Base-by-base conservation (phyloP, 2,113 vertebrate genomes). In the Misgurnus mizolepis region DNA sequence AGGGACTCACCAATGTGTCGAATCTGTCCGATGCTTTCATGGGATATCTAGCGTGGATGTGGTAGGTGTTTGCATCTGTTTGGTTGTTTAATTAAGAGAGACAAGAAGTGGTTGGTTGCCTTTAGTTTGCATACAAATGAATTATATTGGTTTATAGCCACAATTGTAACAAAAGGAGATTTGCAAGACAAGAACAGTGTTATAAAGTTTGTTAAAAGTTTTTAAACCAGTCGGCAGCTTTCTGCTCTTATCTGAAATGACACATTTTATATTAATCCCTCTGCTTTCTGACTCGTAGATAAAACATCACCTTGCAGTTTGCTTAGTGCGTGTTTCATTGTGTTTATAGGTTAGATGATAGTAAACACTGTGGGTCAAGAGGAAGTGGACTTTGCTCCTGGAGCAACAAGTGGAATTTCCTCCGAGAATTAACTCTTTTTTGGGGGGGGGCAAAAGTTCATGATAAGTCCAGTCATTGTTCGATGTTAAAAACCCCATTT, bases 341-440 rank as follows among this genome's bases (percentile, higher is more conserved):
- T 41, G 27, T 71, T 18, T 53, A 9, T 22, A 17, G 22, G 47
- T 70, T 55, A 70, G 53, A 17, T 60, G 50, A 56, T 41, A 71
- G 0, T 6, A 39, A 5, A n/a, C 50, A 56, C 5, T 8, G 3
- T n/a, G 7, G 22, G 17, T 47, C 17, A 22, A 47, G 4, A 67
- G 41, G 49, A 53, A 39, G 27, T 39, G 34, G 14, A 7, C 68
- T 5, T 40, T 70, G 27, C 15, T n/a, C 5, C 9, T 18, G 11
- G 18, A 1, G 53, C 53, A 73, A 58, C 50, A 73, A 73, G 50
- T 41, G 50, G 69, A 72, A 56, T 56, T 41, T 56, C 34, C 34
- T 56, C 27, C 17, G 14, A 39, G 22, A 34, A 50, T 12, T 2
- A 45, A 0, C 22, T 34, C 3, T 27, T 34, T 34, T 2, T 34